Conservation (phyloP, 1,140 invertebrate species). For the Himalopsyche phryganea region DNA sequence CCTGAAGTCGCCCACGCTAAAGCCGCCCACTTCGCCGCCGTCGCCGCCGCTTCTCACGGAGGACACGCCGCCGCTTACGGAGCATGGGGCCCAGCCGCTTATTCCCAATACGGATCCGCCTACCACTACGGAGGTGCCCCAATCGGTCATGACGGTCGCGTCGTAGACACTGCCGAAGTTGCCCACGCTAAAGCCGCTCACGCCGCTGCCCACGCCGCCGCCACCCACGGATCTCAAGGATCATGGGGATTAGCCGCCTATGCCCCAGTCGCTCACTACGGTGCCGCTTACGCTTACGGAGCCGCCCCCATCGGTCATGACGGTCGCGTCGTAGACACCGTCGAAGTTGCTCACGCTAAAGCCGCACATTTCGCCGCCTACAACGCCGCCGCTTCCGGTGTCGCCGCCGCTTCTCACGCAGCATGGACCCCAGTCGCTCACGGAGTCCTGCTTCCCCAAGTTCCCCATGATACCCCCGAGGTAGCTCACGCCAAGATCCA, state of each 20-base stretch:
- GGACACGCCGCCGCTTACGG: conserved; percentile 20
- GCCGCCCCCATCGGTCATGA: conserved; percentile 37
- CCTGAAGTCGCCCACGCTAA: conserved; percentile 29
- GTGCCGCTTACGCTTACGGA: conserved; percentile 37
- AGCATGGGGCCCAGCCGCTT: conserved; percentile 40
- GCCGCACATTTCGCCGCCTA: conserved; percentile 47
- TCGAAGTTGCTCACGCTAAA: conserved; percentile 49
- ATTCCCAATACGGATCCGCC: conserved; percentile 1
- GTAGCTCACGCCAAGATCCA: conserved; percentile 49
- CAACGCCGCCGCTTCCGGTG: conserved; percentile 3
- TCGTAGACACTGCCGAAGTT: conserved; percentile 52
- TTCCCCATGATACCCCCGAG: conserved; percentile 46
- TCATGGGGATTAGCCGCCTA: conserved; percentile 27
- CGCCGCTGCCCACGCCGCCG: conserved; percentile 36
- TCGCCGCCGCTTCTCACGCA: conserved; percentile 22
- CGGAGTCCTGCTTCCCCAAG: conserved; percentile 3
- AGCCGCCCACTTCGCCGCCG: conserved; percentile 19
- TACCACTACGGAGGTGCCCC: conserved; percentile 27
- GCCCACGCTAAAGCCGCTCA: conserved; percentile 50
- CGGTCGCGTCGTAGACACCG: conserved; percentile 46
- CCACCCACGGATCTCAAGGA: conserved; percentile 33
- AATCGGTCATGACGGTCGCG: conserved; percentile 33
- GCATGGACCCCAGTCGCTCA: conserved; percentile 30
- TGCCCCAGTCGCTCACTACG: neutral
- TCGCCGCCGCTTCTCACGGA: conserved; percentile 8